These are phyloP conservation scores for Fukomys damarensis DNA, from an alignment of 2,113 vertebrate genomes.

Conservation along the genomic window DNA sequence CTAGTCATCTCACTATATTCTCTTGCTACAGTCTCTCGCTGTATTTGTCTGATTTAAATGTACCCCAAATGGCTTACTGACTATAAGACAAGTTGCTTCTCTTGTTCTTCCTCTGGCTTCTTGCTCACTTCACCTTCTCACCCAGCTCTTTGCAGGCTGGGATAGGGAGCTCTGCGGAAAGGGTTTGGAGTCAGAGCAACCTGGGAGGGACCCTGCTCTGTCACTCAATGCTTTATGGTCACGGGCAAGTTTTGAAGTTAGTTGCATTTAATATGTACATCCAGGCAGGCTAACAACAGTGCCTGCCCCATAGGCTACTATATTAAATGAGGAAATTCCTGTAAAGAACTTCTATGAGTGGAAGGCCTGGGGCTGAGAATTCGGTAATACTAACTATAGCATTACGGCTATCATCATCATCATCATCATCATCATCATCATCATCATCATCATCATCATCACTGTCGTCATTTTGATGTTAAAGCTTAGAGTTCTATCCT, in stretches of 20 bases:
- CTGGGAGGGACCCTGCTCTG: not conserved
- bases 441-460: not conserved
- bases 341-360: not conserved
- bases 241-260: conserved; percentile 13
- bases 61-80: conserved; percentile 17
- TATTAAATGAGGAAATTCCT: not conserved
- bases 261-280: no score
- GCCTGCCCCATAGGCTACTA: not conserved
- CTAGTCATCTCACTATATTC: not conserved
- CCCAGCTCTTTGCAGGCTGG: not conserved
- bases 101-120: not conserved
- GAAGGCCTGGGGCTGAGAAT: not conserved
- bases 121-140: not conserved
- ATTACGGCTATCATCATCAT: not conserved
- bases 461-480: not conserved
- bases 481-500: not conserved
- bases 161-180: not conserved
- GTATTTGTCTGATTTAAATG: conserved; percentile 36
- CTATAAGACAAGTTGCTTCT: not conserved
- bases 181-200: not conserved
- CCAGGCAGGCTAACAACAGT: not conserved
- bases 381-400: not conserved
- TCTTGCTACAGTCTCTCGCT: conserved; percentile 43
- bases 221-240: not conserved
- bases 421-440: not conserved